Evolutionary conservation across 2,113 vertebrate species (phyloP).

Genomic region (Mus pahari): DNA sequence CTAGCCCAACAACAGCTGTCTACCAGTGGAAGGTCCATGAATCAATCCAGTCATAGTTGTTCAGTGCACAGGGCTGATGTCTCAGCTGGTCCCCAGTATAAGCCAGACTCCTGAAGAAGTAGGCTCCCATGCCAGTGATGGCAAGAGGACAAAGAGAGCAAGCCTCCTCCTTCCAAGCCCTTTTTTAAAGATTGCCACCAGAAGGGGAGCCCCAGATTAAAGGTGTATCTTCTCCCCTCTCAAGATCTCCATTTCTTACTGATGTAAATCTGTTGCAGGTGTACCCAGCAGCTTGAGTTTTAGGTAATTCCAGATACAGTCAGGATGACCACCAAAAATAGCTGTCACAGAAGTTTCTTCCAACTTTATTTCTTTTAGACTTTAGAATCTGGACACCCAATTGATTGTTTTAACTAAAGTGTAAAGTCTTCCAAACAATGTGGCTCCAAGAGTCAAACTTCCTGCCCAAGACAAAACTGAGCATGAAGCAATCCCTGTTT

Average conservation of each 20-base stretch:
- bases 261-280: not conserved
- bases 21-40: not conserved
- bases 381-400: not conserved
- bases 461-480: not conserved
- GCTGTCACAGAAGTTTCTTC: not conserved
- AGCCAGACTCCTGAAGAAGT: not conserved
- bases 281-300: not conserved
- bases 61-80: not conserved
- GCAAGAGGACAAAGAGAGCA: not conserved
- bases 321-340: not conserved
- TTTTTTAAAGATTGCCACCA: not conserved
- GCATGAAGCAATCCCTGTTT: not conserved
- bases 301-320: not conserved
- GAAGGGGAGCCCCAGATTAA: not conserved
- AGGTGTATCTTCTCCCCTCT: not conserved
- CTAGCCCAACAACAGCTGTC: not conserved
- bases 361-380: not conserved
- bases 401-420: not conserved
- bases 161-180: not conserved
- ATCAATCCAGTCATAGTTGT: not conserved
- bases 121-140: not conserved
- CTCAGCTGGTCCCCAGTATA: not conserved
- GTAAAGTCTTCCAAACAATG: not conserved
- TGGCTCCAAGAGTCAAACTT: slow-evolving; percentile 17
- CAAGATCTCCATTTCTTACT: not conserved